Evolutionary conservation across 2,113 vertebrate genomes (phyloP), one percentile per base, ranked within the genome.

Genomic region (Spermophilus dauricus): DNA sequence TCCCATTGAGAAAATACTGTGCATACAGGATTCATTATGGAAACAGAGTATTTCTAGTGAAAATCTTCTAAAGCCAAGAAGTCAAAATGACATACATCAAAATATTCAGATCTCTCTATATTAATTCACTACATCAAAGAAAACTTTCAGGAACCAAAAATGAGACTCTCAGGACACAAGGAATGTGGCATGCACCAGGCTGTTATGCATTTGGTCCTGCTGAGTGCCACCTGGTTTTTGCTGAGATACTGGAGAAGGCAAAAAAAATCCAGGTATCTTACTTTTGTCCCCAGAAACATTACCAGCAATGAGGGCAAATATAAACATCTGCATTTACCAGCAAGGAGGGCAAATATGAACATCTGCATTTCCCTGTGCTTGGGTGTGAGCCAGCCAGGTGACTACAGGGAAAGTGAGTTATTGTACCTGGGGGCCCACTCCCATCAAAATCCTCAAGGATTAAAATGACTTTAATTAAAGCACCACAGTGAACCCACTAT

Each of bases 261-360:
- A 75, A 37, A 37, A 73, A 32, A 22, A 85, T 18, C 7, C 69
- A 73, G 86, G 87, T 56, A 90, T 97, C 97, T 93, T 51, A 95
- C 96, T 95, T 98, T 90, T 95, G 89, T 39, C 92, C 81, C 96
- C 48, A 89, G 97, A 95, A 93, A 93, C 73, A 86, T 69, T 56
- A 45, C 45, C 45, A 45, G 8, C 45, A 45, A 45, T 8, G 45
- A 6, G 45, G 45, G 45, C 45, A 45, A 42, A 42, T 42, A 42
- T 42, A 5, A 42, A 42, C 42, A 42, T 42, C 42, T 42, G 42
- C 42, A 42, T 42, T 42, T 42, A 42, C 83, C 51, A 72, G 84
- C 32, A 95, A 97, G 96, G 94, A 89, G 95, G 78, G 88, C 76
- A 84, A 94, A 0, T 0, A 95, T n/a, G 94, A 83, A 91, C 18